Evolutionary conservation across 2,888 invertebrate genomes (phyloP).

Genomic region (Helicoverpa assulta): DNA sequence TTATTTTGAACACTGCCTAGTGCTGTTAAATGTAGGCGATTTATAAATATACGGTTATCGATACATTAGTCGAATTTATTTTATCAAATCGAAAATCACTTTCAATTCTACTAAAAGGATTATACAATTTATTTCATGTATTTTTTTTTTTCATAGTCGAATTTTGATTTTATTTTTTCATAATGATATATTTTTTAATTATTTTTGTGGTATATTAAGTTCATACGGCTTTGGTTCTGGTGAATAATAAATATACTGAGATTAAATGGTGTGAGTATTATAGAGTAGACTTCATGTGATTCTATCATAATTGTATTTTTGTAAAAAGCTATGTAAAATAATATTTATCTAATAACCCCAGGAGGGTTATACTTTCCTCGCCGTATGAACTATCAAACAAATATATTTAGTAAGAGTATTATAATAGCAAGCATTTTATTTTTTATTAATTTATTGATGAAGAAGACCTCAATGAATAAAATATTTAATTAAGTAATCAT

Average conservation of each 20-base stretch:
- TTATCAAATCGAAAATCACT: constrained; percentile 25
- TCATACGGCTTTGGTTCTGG: constrained; percentile 19
- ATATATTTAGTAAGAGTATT: constrained; percentile 8
- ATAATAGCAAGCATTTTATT: constrained; percentile 14
- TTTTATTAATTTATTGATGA: constrained; percentile 16
- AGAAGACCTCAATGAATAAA: constrained; percentile 9
- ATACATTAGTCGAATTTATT: constrained; percentile 26
- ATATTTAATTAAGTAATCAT: constrained; percentile 9
- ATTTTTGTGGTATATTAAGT: constrained; percentile 16
- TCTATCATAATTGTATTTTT: constrained; percentile 4
- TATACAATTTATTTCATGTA: constrained; percentile 52
- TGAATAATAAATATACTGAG: constrained; percentile 1
- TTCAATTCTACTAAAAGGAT: constrained; percentile 23
- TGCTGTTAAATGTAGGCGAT: constrained; percentile 28
- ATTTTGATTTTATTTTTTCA: constrained; percentile 45
- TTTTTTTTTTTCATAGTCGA: constrained; percentile 41
- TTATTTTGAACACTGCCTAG: constrained; percentile 40
- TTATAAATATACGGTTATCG: constrained; percentile 18
- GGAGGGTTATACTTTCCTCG: constrained; percentile 8
- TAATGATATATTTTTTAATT: constrained; percentile 37
- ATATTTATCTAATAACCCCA: neutral
- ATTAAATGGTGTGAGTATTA: constrained; percentile 8
- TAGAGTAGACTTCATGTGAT: constrained; percentile 16
- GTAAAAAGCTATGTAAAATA: neutral
- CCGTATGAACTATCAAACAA: constrained; percentile 24